Base-by-base conservation (phyloP, 1,140 invertebrate species). In the Ceratosolen fusciceps region DNA sequence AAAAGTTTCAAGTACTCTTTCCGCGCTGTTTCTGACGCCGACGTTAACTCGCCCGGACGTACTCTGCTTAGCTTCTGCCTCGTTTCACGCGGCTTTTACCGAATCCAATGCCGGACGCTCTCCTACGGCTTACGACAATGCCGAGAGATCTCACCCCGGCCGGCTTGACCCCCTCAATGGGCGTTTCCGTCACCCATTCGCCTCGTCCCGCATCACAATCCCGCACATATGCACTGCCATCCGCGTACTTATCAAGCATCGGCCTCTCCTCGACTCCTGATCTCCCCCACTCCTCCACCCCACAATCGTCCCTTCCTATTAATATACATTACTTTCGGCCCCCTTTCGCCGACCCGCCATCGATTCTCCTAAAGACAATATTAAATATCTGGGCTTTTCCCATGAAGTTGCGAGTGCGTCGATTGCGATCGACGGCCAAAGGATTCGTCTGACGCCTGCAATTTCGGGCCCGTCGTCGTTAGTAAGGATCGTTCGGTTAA, bases 1-100 rank as follows among this genome's bases (percentile, higher is more conserved):
- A 82, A 86, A 87, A 88, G 87, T 84, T 85, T 87, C 85, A 43
- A 80, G 74, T 70, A 26, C 49, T n/a, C 21, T 62, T 12, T 49
- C n/a, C 26, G 31, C 34, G 31, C 31, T 65, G 8, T 19, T 37
- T 39, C 43, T n/a, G n/a, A 43, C 70, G 47, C 29, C 29, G n/a
- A n/a, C 49, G 4, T 73, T 47, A 47, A 14, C 16, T 47, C 34
- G 21, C 19, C 1, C 43, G 14, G 37, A 60, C 24, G 26, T 16
- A 34, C 19, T n/a, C 49, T 8, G 71, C 75, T 77, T 80, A 71
- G 56, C 67, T 74, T 77, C 74, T 77, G 56, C 39, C 74, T 73
- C 72, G 73, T 80, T 80, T 80, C 78, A 80, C 78, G 78, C 78
- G 58, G 70, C 77, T 79, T 74, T 79, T 80, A 72, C 37, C n/a